Conservation (phyloP, 2,113 vertebrate species). For the Lasiurus cinereus region DNA sequence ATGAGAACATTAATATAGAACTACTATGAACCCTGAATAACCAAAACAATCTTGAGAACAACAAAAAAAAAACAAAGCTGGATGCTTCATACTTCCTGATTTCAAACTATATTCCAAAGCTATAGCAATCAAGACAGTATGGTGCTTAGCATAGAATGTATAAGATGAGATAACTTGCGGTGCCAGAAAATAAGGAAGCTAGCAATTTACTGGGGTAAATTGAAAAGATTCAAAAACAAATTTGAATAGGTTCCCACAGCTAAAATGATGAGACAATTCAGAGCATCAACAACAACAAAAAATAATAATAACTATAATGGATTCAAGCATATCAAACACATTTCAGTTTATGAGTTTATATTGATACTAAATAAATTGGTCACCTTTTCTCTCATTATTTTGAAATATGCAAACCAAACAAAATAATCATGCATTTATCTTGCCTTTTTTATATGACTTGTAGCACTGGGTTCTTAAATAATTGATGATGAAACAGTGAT, state of each 20-base stretch:
- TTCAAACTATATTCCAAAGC: neutral
- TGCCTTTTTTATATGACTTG: neutral
- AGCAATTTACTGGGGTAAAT: neutral
- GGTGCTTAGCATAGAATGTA: neutral
- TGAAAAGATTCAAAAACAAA: neutral
- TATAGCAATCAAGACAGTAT: neutral
- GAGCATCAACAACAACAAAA: neutral
- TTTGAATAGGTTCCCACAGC: neutral
- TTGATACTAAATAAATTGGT: neutral
- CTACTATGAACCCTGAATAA: neutral
- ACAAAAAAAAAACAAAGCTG: neutral
- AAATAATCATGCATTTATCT: neutral
- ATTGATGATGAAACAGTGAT: neutral
- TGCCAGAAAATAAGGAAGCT: neutral
- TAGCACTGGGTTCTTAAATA: neutral
- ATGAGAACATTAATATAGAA: neutral
- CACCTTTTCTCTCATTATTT: neutral
- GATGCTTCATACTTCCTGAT: neutral
- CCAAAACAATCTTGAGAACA: neutral
- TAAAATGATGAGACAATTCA: neutral
- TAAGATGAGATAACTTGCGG: neutral
- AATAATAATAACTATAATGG: neutral
- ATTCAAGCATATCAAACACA: neutral
- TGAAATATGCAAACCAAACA: neutral
- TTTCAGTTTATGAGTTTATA: neutral